phyloP scores from a whole-genome alignment of 2,113 vertebrate genomes.

The Procavia capensis region DNA sequence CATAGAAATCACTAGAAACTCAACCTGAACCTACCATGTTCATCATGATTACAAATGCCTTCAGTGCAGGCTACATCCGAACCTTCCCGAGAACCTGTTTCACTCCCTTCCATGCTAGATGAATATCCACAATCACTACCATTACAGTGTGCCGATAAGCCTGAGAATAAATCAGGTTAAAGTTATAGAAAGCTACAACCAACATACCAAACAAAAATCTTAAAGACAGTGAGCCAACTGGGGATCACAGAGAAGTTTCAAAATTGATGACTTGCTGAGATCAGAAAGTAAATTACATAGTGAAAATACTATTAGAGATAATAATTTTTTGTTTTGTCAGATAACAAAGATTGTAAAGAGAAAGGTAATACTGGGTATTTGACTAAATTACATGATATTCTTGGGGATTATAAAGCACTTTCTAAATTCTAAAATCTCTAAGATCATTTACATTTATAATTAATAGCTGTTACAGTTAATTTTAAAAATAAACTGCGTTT shows the following conservation, averaged over 20 bases:
- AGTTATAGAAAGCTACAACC: neutral
- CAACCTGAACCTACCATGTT: constrained; percentile 89
- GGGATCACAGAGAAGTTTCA: neutral
- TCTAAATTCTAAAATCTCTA: neutral
- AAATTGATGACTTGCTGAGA: constrained; percentile 23
- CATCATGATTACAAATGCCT: constrained; percentile 97
- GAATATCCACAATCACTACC: constrained; percentile 97
- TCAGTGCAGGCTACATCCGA: constrained; percentile 97
- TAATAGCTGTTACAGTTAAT: constrained; percentile 7
- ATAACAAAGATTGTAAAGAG: constrained; percentile 45
- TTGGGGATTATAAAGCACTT: constrained; percentile 5
- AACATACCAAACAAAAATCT: neutral
- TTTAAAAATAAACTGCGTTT: neutral
- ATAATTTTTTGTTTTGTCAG: neutral
- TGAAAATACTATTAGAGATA: constrained; percentile 25
- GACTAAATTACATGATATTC: constrained; percentile 8
- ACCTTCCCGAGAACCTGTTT: constrained; percentile 94
- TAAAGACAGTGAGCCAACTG: neutral
- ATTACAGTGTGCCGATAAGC: constrained; percentile 92
- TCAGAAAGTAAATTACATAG: constrained; percentile 50
- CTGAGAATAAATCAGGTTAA: constrained; percentile 81
- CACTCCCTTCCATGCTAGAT: constrained; percentile 98
- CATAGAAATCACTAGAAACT: neutral
- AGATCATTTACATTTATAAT: neutral
- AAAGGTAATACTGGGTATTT: constrained; percentile 20